Percentiles rank a stretch among this genome's conserved stretches.
phyloP scores from a whole-genome alignment of 1,140 invertebrate genomes.

The Acyrthosiphon pisum region DNA sequence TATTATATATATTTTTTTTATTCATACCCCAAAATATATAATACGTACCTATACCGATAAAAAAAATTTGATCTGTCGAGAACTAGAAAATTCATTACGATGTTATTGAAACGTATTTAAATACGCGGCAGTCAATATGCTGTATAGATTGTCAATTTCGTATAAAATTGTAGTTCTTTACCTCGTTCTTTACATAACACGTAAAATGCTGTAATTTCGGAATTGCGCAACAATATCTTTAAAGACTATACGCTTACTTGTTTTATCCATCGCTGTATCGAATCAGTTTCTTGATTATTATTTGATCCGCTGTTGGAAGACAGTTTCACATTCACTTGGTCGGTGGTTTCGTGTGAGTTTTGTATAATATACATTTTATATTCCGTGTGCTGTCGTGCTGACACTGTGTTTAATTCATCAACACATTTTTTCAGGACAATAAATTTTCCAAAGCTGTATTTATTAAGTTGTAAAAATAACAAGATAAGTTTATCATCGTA shows the following conservation, averaged over 20 bases:
- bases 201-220: neutral
- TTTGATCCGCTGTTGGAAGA: neutral
- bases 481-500: neutral
- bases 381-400: neutral
- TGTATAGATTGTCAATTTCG: neutral
- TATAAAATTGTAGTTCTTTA: neutral
- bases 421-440: neutral
- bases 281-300: neutral
- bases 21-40: conserved; percentile 7
- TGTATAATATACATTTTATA: neutral
- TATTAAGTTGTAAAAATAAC: neutral
- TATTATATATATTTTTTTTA: neutral
- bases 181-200: too few species aligned
- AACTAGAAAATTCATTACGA: neutral
- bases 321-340: neutral
- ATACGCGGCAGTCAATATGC: neutral
- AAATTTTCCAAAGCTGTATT: neutral
- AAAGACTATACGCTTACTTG: neutral
- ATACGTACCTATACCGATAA: neutral
- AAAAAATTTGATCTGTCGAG: neutral
- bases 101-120: neutral
- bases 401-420: neutral
- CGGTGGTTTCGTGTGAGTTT: neutral
- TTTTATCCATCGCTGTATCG: neutral
- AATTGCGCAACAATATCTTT: neutral